Base-by-base conservation (phyloP, 2,797 vertebrate species). In the Bradypodion pumilum region DNA sequence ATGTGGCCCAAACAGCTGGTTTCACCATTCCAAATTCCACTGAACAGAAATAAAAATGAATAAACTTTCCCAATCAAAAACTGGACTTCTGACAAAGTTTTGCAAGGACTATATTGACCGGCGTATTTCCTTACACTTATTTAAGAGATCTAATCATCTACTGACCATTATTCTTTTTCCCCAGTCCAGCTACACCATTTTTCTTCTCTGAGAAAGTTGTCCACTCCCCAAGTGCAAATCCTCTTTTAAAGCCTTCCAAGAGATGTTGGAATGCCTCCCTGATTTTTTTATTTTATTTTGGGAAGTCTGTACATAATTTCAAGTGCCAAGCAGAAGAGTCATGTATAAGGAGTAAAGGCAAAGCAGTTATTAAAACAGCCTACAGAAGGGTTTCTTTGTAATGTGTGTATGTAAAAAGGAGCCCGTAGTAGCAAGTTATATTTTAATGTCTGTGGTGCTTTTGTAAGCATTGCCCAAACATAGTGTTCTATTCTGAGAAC, bases 351-450 rank as follows among this genome's bases (percentile, higher is more conserved):
- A 82, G 84, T 84, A 83, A 85, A 90, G 90, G 93, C 92, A 95
- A 95, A 93, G 93, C 91, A 95, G 87, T 90, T 94, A 96, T 96
- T 96, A 96, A 93, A 92, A 92, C 93, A 95, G 93, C 95, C 94
- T 96, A 94, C 94, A 88, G 89, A 93, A 90, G 7, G 88, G 73
- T 78, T 72, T n/a, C 88, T 77, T 42, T 78, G 40, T 23, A 70
- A 23, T 70, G 40, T 70, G 25, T 21, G 19, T 40, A n/a, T 7
- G 35, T 29, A 15, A 66, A 83, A 84, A 46, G 81, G 3, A 42
- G 40, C 35, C 37, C 60, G 78, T 35, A 42, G 44, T 73, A 65
- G 85, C 89, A 91, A 92, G 82, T 80, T 77, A 86, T 87, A 92
- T 93, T 94, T 90, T 68, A 80, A 77, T 87, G 70, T 76, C 87